A percentile compares a stretch with the other conserved stretches of the same genome.
Evolutionary conservation across 2,888 invertebrate genomes (phyloP).

Genomic region (Cordylochernes scorpioides): DNA sequence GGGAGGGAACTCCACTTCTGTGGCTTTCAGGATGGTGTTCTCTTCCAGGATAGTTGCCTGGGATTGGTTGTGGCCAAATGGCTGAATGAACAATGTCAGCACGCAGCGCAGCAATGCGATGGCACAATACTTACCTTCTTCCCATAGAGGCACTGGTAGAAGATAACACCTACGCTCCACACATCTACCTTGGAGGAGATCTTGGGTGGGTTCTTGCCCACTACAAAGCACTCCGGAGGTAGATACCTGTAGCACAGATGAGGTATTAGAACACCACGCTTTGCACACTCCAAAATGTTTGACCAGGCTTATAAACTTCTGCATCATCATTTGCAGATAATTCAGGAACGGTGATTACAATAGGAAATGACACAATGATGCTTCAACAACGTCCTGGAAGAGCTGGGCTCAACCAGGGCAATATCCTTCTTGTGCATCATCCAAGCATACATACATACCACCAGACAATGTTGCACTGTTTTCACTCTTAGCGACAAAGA

Average conservation of each 20-base stretch:
- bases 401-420: too few relatives aligned
- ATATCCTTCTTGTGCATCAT: too few relatives aligned
- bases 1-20: slow-evolving; percentile 93
- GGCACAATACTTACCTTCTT: slow-evolving; percentile 41
- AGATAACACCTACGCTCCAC: slow-evolving; percentile 99
- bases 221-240: slow-evolving; percentile 97
- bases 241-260: slow-evolving; percentile 71
- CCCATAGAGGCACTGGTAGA: slow-evolving; percentile 98
- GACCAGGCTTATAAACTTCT: too few relatives aligned
- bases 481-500: too few relatives aligned
- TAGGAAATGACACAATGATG: too few relatives aligned
- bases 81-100: slow-evolving; percentile 21
- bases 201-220: slow-evolving; percentile 97
- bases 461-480: too few relatives aligned
- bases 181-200: slow-evolving; percentile 99
- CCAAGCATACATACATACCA: too few relatives aligned
- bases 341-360: too few relatives aligned
- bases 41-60: slow-evolving; percentile 98
- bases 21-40: slow-evolving; percentile 96
- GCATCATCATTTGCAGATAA: too few relatives aligned
- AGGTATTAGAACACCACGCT: too few relatives aligned
- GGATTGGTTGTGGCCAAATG: slow-evolving; percentile 81
- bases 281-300: too few relatives aligned
- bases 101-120: background rate
- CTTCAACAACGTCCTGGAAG: too few relatives aligned